A percentile compares a stretch with the other conserved stretches of the same genome.
Evolutionary conservation across 2,113 vertebrate genomes (phyloP).

Genomic region (Anser cygnoides): DNA sequence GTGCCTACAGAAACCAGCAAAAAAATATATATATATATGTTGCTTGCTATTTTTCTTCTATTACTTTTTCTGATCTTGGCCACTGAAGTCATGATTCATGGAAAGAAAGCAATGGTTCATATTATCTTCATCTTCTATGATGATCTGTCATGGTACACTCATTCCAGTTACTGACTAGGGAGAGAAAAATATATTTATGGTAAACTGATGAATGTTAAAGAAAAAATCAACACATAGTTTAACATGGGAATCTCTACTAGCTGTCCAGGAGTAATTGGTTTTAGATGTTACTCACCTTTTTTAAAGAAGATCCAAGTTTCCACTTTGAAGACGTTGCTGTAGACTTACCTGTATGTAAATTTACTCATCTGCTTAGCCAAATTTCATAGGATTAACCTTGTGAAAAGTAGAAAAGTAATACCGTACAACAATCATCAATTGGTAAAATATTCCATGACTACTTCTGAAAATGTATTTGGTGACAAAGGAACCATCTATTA

Average conservation of each 20-base stretch:
- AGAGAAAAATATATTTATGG: background rate
- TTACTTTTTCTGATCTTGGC: background rate
- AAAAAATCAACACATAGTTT: background rate
- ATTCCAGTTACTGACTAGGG: background rate
- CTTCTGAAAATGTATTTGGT: background rate
- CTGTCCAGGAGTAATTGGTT: background rate
- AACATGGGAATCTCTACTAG: background rate
- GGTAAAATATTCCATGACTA: background rate
- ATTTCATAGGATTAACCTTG: background rate
- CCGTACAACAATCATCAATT: background rate
- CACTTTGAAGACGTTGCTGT: background rate
- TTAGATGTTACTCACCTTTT: background rate
- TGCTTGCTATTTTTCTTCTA: background rate
- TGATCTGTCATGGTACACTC: background rate
- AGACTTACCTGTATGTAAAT: background rate
- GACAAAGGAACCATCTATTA: background rate
- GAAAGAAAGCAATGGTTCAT: background rate
- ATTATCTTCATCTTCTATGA: background rate
- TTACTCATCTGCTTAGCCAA: background rate
- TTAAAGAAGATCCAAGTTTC: background rate
- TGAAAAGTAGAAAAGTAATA: background rate
- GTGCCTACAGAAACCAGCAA: background rate
- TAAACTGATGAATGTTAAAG: background rate
- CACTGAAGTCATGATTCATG: rapidly evolving
- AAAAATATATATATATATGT: background rate